Conservation (phyloP, 2,888 invertebrate species). For the Nebria brevicollis region DNA sequence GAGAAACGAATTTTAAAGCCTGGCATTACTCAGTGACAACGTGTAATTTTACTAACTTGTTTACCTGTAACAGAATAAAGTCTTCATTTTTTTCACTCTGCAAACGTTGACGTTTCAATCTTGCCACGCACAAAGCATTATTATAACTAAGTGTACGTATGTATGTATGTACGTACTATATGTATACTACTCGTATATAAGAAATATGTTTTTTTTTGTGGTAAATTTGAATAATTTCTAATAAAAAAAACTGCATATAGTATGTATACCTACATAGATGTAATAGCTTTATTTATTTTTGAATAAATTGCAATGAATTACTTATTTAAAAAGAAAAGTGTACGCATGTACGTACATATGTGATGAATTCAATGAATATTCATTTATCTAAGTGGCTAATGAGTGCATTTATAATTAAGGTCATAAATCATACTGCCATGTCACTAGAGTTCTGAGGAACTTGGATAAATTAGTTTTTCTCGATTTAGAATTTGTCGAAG, state of each 20-base stretch:
- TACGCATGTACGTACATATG: not conserved
- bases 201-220: no score
- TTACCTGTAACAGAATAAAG: slow-evolving; percentile 21
- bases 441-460: not conserved
- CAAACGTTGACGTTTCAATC: not conserved
- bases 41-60: slow-evolving; percentile 22
- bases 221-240: no score
- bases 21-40: slow-evolving; percentile 29
- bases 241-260: no score
- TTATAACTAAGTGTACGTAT: not conserved
- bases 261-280: no score
- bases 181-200: no score
- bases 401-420: not conserved
- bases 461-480: not conserved
- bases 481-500: not conserved
- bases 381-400: not conserved
- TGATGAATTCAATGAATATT: not conserved
- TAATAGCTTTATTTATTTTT: no score
- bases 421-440: not conserved
- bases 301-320: no score
- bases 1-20: slow-evolving; percentile 19
- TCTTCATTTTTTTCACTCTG: slow-evolving; percentile 7
- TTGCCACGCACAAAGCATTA: not conserved
- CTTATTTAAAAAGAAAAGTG: not conserved
- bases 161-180: not conserved